Conservation (phyloP, 2,113 vertebrate genomes). For the Psettodes erumei region DNA sequence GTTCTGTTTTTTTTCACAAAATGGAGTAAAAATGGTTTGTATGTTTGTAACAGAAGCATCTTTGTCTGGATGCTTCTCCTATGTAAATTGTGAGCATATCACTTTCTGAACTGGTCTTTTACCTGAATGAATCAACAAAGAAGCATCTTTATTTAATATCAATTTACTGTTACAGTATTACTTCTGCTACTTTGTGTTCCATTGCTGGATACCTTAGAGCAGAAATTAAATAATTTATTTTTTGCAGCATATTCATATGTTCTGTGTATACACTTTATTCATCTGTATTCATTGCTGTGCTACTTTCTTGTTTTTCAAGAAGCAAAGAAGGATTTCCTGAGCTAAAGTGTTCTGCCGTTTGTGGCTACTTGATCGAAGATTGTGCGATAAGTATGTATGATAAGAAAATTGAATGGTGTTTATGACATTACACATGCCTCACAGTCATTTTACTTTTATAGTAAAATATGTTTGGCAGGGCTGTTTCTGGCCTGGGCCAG, state of each 20-base stretch:
- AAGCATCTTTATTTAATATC: background rate
- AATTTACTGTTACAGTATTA: conserved; percentile 24
- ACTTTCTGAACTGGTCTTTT: background rate
- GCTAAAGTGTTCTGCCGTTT: background rate
- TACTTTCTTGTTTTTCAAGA: background rate
- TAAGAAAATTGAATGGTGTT: background rate
- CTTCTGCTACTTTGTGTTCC: background rate
- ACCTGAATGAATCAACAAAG: background rate
- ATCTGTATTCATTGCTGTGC: background rate
- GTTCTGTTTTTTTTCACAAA: background rate
- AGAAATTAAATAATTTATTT: conserved; percentile 28
- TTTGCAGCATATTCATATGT: conserved; percentile 11
- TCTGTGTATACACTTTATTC: background rate
- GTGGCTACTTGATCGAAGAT: background rate
- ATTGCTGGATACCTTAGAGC: background rate
- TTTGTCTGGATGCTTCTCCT: background rate
- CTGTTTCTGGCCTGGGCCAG: background rate
- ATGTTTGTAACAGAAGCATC: background rate
- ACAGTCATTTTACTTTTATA: background rate
- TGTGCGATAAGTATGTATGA: background rate
- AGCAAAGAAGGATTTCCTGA: background rate
- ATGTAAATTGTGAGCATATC: background rate
- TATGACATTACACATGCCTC: background rate
- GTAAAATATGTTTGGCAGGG: background rate
- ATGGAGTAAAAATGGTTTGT: background rate